These are phyloP conservation scores for Nansenia antarctica DNA, from an alignment of 2,113 vertebrate species.

Conservation along the genomic window DNA sequence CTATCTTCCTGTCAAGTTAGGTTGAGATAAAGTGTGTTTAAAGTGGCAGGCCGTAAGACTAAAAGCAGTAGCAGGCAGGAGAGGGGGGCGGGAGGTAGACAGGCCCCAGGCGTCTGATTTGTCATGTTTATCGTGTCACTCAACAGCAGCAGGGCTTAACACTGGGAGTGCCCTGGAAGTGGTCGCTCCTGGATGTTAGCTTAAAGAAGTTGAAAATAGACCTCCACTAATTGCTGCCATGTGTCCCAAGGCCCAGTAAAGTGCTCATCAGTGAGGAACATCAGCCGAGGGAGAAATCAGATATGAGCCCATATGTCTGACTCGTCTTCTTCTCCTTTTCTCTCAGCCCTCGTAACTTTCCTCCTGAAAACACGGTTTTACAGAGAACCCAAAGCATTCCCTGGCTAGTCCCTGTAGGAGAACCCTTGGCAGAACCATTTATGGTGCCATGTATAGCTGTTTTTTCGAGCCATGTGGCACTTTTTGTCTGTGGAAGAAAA, in stretches of 20 bases:
- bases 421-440: no score
- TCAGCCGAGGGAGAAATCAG: constrained; percentile 69
- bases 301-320: constrained; percentile 46
- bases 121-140: constrained; percentile 72
- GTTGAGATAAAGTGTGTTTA: constrained; percentile 43
- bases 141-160: constrained; percentile 72
- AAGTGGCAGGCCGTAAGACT: constrained; percentile 39
- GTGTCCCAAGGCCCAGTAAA: constrained; percentile 74
- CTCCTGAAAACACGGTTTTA: no score
- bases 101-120: constrained; percentile 58
- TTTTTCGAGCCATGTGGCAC: no score
- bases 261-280: constrained; percentile 69
- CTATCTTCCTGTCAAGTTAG: constrained; percentile 29
- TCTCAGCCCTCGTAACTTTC: constrained; percentile 56
- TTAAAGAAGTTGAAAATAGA: constrained; percentile 80
- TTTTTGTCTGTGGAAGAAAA: no score
- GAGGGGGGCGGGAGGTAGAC: constrained; percentile 30
- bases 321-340: constrained; percentile 36
- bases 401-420: no score
- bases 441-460: no score
- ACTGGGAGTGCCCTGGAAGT: constrained; percentile 73
- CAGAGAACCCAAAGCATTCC: no score
- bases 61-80: constrained; percentile 58
- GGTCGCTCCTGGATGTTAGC: constrained; percentile 74
- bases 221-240: constrained; percentile 83